Evolutionary conservation across 2,113 vertebrate genomes (phyloP).

Genomic region (Planiliza haematocheilus): DNA sequence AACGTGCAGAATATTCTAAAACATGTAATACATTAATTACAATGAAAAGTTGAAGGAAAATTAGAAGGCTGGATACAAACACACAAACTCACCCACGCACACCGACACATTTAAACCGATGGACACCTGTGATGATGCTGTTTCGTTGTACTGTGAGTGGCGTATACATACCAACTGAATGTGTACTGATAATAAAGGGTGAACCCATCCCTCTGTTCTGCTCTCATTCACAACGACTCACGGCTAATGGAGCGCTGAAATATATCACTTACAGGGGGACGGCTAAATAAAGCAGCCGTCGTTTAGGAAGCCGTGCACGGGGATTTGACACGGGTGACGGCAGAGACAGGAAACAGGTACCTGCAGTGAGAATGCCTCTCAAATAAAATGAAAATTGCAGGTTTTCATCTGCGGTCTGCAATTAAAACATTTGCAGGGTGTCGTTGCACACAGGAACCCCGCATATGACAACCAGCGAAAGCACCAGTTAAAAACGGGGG

Average conservation of each 20-base stretch:
- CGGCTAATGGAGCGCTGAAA: too few species aligned
- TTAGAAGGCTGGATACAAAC: neutral
- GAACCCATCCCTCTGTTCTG: slow-evolving; percentile 4
- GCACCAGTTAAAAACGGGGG: too few species aligned
- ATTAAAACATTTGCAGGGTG: too few species aligned
- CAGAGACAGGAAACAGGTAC: too few species aligned
- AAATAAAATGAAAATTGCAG: too few species aligned
- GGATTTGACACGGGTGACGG: too few species aligned
- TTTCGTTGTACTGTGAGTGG: slow-evolving; percentile 54
- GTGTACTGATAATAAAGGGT: slow-evolving; percentile 70
- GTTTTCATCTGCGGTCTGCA: too few species aligned
- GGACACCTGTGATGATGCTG: slow-evolving; percentile 37
- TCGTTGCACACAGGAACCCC: too few species aligned
- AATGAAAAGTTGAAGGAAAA: neutral
- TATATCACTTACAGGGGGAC: neutral
- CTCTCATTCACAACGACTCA: neutral
- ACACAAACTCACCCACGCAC: slow-evolving; percentile 15
- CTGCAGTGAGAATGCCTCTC: too few species aligned
- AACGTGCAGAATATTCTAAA: slow-evolving; percentile 14
- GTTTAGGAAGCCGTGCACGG: too few species aligned
- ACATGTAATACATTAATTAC: neutral
- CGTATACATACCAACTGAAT: slow-evolving; percentile 56
- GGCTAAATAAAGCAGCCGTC: too few species aligned
- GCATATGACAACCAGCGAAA: too few species aligned
- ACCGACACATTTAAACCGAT: slow-evolving; percentile 41